Base-by-base conservation (phyloP, 1,140 invertebrate genomes). In the Melanaphis sacchari region DNA sequence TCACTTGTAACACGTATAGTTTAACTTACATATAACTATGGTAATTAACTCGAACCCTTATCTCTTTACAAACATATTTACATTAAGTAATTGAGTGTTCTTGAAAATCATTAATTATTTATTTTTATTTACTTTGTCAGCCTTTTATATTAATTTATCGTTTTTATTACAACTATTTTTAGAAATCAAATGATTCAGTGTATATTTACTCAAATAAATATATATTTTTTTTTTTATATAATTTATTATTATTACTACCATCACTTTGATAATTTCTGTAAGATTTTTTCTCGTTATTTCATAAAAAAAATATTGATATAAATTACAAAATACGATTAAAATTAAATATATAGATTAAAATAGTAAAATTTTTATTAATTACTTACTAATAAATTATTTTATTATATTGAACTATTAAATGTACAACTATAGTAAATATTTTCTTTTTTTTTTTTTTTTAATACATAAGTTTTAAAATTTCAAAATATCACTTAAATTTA, bases 31-130 rank as follows among this genome's bases (percentile, higher is more conserved):
- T n/a, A 76, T 36, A 76, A 36, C 59, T 15, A 76, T n/a, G n/a
- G 59, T 76, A 76, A 76, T 36, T 76, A 76, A 76, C 59, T 66
- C 11, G 31, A 9, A 9, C 59, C 59, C 59, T 76, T 76, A 76
- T 76, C 59, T 76, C 59, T 76, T 76, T 76, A 76, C 59, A 76
- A 76, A 76, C 59, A 76, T 76, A 76, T 76, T 76, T 76, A 76
- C 15, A 36, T 76, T 76, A 0, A 76, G 31, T n/a, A 76, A 76
- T 76, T 76, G 59, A 76, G 59, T 76, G 31, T n/a, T 76, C 31
- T 76, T 76, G 59, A n/a, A 76, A 76, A n/a, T 76, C 31, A n/a
- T 76, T 59, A 76, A 76, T 76, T 76, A 76, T 76, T 66, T 76
- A 76, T 76, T n/a, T n/a, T 76, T 76, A 31, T 66, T 66, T 66